A percentile compares a stretch with the other conserved stretches of the same genome.
Evolutionary conservation across 2,113 vertebrate genomes (phyloP).

Genomic region (Notarius quadriscutis): DNA sequence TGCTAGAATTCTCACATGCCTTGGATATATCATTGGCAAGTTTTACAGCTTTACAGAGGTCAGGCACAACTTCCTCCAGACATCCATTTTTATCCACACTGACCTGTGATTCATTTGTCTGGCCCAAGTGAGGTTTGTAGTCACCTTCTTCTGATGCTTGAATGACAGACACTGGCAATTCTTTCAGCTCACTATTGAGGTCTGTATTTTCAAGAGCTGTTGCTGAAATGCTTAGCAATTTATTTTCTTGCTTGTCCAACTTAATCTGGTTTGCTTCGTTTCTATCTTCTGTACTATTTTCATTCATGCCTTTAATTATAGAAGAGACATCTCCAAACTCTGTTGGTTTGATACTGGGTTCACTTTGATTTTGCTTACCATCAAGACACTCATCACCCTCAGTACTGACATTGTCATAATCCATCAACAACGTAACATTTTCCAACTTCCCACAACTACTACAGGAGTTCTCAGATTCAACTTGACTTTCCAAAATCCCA

Average conservation of each 20-base stretch:
- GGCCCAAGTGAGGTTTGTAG: conserved; percentile 36
- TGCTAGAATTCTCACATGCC: conserved; percentile 26
- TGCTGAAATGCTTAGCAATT: background rate
- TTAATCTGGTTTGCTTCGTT: conserved; percentile 9
- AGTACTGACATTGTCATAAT: conserved; percentile 35
- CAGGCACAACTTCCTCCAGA: conserved; percentile 38
- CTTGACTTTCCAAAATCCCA: background rate
- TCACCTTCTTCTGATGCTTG: conserved; percentile 51
- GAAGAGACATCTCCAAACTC: background rate
- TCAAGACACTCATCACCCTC: conserved; percentile 31
- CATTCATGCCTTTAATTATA: background rate
- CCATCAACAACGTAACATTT: conserved; percentile 40
- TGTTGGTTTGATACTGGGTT: background rate
- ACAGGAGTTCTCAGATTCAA: conserved; percentile 32
- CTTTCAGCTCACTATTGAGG: conserved; percentile 27
- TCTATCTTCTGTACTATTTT: conserved; percentile 13
- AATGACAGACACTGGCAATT: conserved; percentile 33
- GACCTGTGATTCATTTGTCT: conserved; percentile 47
- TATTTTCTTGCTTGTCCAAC: conserved; percentile 30
- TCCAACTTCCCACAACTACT: conserved; percentile 44
- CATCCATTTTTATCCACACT: conserved; percentile 38
- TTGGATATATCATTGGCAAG: conserved; percentile 30
- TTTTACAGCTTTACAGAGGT: conserved; percentile 46
- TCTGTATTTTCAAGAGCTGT: conserved; percentile 13
- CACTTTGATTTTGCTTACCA: conserved; percentile 26